These are phyloP conservation scores for Syngnathus floridae DNA, from an alignment of 2,113 vertebrate genomes.

Conservation along the genomic window DNA sequence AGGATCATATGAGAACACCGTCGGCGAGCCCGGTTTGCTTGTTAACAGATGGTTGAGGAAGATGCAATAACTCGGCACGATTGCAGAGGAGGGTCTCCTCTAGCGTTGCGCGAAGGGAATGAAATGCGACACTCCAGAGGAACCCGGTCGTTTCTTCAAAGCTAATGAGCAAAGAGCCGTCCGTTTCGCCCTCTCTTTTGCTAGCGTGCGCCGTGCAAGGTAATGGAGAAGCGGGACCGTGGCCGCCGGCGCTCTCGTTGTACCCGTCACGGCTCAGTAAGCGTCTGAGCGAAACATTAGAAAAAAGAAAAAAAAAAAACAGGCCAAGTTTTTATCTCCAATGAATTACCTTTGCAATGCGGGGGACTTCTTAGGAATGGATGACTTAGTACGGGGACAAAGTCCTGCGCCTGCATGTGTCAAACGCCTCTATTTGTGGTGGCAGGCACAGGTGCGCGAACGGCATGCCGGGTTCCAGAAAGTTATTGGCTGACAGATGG, in stretches of 20 bases:
- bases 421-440: conserved; percentile 66
- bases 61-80: conserved; percentile 2
- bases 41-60: conserved; percentile 14
- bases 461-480: conserved; percentile 60
- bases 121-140: conserved; percentile 33
- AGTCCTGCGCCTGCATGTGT: conserved; percentile 33
- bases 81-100: conserved; percentile 6
- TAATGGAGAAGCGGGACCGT: conserved; percentile 40
- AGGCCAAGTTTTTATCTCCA: conserved; percentile 15
- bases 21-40: neutral
- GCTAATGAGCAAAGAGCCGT: conserved; percentile 41
- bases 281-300: conserved; percentile 16
- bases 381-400: conserved; percentile 21
- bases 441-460: conserved; percentile 69
- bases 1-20: neutral
- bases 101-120: conserved; percentile 13
- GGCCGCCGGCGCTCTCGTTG: conserved; percentile 49
- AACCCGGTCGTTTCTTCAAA: conserved; percentile 43
- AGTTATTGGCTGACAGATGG: conserved; percentile 74
- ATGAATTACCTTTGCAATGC: conserved; percentile 18
- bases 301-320: conserved; percentile 9
- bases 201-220: conserved; percentile 28
- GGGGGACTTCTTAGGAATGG: conserved; percentile 16
- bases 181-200: conserved; percentile 35
- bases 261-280: conserved; percentile 46